A percentile compares a stretch with the other conserved stretches of the same genome.
phyloP scores from a whole-genome alignment of 2,797 vertebrate species.

The Anabas testudineus region DNA sequence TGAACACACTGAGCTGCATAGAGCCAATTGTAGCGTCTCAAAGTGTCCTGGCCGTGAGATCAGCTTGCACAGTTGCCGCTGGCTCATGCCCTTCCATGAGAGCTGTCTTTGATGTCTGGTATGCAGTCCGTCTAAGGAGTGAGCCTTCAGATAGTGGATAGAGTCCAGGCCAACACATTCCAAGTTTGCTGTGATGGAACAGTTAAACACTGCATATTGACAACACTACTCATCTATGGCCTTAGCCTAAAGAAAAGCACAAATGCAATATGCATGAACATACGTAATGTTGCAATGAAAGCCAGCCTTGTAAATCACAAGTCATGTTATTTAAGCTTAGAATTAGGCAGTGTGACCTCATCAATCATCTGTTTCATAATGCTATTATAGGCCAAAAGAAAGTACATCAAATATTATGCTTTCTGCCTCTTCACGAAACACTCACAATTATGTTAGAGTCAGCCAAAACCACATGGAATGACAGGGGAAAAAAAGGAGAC shows the following conservation, averaged over 20 bases:
- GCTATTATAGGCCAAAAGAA: slow-evolving; percentile 35
- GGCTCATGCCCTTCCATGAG: slow-evolving; percentile 41
- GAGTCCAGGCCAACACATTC: slow-evolving; percentile 51
- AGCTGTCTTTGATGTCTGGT: slow-evolving; percentile 77
- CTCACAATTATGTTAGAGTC: slow-evolving; percentile 3
- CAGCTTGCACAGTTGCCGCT: slow-evolving; percentile 53
- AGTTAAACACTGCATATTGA: slow-evolving; percentile 19
- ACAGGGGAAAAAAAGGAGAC: slow-evolving; percentile 66
- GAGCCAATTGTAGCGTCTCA: slow-evolving; percentile 61
- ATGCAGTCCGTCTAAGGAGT: slow-evolving; percentile 54
- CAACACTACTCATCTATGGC: slow-evolving; percentile 2
- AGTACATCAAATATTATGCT: too few relatives aligned
- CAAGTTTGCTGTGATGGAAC: slow-evolving; percentile 33
- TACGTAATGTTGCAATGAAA: slow-evolving; percentile 1
- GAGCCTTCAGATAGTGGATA: slow-evolving; percentile 53
- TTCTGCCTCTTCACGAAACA: too few relatives aligned
- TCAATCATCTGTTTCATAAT: slow-evolving; percentile 24
- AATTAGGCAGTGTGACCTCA: slow-evolving; percentile 16
- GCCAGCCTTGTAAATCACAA: background rate
- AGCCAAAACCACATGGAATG: slow-evolving; percentile 78
- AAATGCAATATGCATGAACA: slow-evolving; percentile 4
- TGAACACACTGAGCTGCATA: slow-evolving; percentile 39
- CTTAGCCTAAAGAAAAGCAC: slow-evolving; percentile 19
- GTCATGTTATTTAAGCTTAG: background rate
- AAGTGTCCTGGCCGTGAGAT: slow-evolving; percentile 48